These are phyloP conservation scores for Ectobius pallidus DNA, from an alignment of 2,888 invertebrate species.

Conservation along the genomic window DNA sequence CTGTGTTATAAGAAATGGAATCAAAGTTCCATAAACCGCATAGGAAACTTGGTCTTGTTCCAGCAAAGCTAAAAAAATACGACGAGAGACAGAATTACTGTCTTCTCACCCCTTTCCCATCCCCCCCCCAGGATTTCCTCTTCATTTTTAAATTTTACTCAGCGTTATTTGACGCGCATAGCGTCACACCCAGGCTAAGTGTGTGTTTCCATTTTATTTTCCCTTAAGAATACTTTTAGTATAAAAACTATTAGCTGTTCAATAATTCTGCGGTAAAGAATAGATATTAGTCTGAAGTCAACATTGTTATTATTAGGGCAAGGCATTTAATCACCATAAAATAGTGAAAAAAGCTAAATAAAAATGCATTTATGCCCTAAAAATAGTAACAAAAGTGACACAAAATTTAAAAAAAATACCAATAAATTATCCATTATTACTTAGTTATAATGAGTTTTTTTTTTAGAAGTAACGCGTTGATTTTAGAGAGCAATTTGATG, in stretches of 20 bases:
- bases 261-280: not conserved
- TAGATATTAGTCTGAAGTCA: too few species aligned
- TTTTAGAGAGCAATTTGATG: too few species aligned
- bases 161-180: not conserved
- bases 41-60: not conserved
- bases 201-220: not conserved
- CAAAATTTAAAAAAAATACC: too few species aligned
- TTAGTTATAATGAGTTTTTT: too few species aligned
- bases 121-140: not conserved
- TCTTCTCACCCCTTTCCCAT: not conserved
- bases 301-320: too few species aligned
- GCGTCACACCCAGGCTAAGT: not conserved
- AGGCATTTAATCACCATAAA: too few species aligned
- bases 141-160: not conserved
- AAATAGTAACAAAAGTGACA: too few species aligned
- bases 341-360: too few species aligned
- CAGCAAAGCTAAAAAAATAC: not conserved
- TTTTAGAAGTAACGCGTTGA: too few species aligned
- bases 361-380: too few species aligned
- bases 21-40: slow-evolving; percentile 7
- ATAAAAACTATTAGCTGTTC: not conserved
- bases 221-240: not conserved
- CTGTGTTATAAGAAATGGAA: slow-evolving; percentile 4
- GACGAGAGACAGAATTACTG: not conserved
- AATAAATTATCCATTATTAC: too few species aligned